Percentiles rank a stretch among this genome's conserved stretches.
Evolutionary conservation across 1,140 invertebrate genomes (phyloP).

Genomic region (Meloidogyne chitwoodi): DNA sequence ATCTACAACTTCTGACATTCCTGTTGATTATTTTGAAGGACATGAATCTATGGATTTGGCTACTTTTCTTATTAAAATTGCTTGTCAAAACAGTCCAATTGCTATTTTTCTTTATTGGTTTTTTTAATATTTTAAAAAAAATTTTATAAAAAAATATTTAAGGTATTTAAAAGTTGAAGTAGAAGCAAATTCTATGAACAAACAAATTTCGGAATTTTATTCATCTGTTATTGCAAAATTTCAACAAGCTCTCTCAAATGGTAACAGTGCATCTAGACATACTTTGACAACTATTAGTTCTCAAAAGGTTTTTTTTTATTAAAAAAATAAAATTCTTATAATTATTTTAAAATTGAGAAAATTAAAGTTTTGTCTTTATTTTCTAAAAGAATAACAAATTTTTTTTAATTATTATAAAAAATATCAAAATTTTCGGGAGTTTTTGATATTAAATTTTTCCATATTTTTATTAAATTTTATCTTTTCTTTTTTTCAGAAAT

Average conservation of each 20-base stretch:
- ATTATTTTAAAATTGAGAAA: too few relatives aligned
- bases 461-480: neutral
- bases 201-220: constrained; percentile 37
- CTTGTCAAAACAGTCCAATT: constrained; percentile 79
- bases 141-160: neutral
- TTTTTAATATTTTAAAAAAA: constrained; percentile 16
- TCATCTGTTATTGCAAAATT: constrained; percentile 30
- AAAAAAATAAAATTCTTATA: too few relatives aligned
- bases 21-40: neutral
- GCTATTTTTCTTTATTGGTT: constrained; percentile 95
- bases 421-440: too few relatives aligned
- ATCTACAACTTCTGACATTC: neutral
- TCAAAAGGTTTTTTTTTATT: constrained; percentile 32
- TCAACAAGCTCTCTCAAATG: constrained; percentile 29
- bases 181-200: constrained; percentile 43
- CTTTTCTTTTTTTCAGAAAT: constrained; percentile 23
- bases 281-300: constrained; percentile 29
- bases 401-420: too few relatives aligned
- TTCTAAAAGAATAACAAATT: too few relatives aligned
- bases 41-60: constrained; percentile 70
- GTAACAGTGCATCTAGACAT: constrained; percentile 24
- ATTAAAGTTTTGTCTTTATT: too few relatives aligned
- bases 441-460: too few relatives aligned
- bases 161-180: constrained; percentile 59
- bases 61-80: constrained; percentile 82